A percentile compares a stretch with the other conserved stretches of the same genome.
These are phyloP conservation scores for Apodemus agrarius DNA, from an alignment of 2,797 vertebrate genomes.

Conservation along the genomic window DNA sequence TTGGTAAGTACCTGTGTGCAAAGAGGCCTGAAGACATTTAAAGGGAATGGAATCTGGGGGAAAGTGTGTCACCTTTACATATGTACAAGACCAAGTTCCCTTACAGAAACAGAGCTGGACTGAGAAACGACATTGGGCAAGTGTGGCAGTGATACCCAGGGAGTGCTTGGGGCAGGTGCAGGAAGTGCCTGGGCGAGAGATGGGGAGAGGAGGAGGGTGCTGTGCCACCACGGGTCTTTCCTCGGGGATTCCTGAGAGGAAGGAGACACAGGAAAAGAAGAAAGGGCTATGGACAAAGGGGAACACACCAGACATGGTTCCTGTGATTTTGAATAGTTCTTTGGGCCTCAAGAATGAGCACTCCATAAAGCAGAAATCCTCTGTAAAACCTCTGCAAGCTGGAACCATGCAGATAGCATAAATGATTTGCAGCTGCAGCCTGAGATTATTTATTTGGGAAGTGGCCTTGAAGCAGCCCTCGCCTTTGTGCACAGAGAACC, in stretches of 20 bases:
- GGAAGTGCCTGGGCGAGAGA: not conserved
- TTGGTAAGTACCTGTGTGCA: not conserved
- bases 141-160: not conserved
- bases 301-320: not conserved
- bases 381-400: not conserved
- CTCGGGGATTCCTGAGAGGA: not conserved
- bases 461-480: not conserved
- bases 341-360: not conserved
- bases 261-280: not conserved
- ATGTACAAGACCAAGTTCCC: not conserved
- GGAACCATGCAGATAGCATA: not conserved
- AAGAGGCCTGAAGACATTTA: not conserved
- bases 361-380: not conserved
- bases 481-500: not conserved
- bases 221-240: accelerated
- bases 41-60: not conserved
- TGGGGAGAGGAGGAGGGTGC: not conserved
- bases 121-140: not conserved
- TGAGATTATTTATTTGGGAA: conserved; percentile 29
- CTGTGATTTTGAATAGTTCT: not conserved
- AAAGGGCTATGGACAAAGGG: not conserved
- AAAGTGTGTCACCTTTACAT: not conserved
- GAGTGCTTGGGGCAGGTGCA: not conserved
- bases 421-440: not conserved
- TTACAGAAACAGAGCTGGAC: not conserved